Evolutionary conservation across 1,140 invertebrate species (phyloP).

Genomic region (Drosophila trapezifrons): DNA sequence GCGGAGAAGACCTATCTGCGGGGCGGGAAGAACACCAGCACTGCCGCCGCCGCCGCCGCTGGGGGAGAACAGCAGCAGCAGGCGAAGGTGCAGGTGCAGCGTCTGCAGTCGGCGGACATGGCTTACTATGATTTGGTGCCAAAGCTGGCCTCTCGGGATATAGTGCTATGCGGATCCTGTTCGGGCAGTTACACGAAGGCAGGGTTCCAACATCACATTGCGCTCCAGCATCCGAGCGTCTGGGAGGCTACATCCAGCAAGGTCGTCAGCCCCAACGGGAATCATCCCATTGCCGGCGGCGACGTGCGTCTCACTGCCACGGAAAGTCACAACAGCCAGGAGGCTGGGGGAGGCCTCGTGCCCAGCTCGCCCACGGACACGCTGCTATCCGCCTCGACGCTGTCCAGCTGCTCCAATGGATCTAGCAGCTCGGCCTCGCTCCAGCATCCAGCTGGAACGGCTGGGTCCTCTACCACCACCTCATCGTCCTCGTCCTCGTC

Average conservation of each 20-base stretch:
- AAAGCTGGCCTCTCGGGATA: conserved; percentile 64
- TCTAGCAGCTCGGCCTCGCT: conserved; percentile 58
- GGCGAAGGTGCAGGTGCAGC: conserved; percentile 67
- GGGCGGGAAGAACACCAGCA: conserved; percentile 39
- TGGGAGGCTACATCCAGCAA: conserved; percentile 75
- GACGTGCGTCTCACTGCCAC: conserved; percentile 33
- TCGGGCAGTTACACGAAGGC: conserved; percentile 73
- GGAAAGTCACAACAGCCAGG: conserved; percentile 45
- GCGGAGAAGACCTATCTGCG: conserved; percentile 73
- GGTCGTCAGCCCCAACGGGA: conserved; percentile 27
- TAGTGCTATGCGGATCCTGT: conserved; percentile 73
- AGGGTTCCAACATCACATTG: conserved; percentile 78
- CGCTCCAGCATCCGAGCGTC: conserved; percentile 70
- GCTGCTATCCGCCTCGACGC: conserved; percentile 43
- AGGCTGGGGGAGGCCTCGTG: conserved; percentile 18
- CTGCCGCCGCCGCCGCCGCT: background rate
- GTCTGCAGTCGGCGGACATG: conserved; percentile 72
- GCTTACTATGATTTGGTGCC: conserved; percentile 78
- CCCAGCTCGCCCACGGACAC: conserved; percentile 64
- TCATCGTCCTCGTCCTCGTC: conserved; percentile 69
- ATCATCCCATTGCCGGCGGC: background rate
- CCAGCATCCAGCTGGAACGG: conserved; percentile 14
- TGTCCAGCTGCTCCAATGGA: conserved; percentile 67
- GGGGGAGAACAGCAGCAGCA: conserved; percentile 22
- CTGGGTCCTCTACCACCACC: conserved; percentile 20